Evolutionary conservation across 2,797 vertebrate genomes (phyloP), one percentile per base, ranked within the genome.

Genomic region (Melanotaenia trifasciata): DNA sequence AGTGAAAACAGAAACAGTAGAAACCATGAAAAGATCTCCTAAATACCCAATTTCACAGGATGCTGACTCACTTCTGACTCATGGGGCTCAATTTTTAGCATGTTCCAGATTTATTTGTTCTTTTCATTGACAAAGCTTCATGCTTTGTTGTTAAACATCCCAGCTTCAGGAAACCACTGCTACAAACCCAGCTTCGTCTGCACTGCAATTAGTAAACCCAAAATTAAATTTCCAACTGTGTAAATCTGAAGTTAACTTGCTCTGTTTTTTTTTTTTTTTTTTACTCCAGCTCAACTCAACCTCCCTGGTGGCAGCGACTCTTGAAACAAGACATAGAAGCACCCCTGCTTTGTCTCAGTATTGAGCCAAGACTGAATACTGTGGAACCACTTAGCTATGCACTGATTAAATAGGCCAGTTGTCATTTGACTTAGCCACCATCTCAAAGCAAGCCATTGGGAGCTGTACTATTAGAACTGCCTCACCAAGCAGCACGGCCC

Each of bases 381-480:
- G 63, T 76, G 84, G 85, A 87, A 71, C 68, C 81, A 84, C 85
- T 93, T 80, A 84, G 87, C 85, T 76, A 76, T 79, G 83, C 76
- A 61, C 74, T 84, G 88, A 91, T 91, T 89, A 89, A 92, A 91
- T 70, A 79, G 87, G 82, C 83, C 87, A 79, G 81, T 83, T 87
- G 89, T 84, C 89, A 85, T 90, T 89, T 82, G 85, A 90, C 89
- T 89, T 87, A 54, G 62, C 79, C 76, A 50, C 81, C 80, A 62
- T 85, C 85, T 72, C 84, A 63, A 74, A 81, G 85, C 80, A 65
- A 80, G 82, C 86, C 75, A 79, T 22, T 67, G 79, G 81, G 84
- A 90, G 72, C 81, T 76, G 83, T 72, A 72, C 86, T 78, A 81
- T 90, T 81, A 82, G 78, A 81, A 81, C 28, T 72, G 79, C 72